A percentile compares a stretch with the other conserved stretches of the same genome.
These are phyloP conservation scores for Mustela lutreola DNA, from an alignment of 2,113 vertebrate species.

Conservation along the genomic window DNA sequence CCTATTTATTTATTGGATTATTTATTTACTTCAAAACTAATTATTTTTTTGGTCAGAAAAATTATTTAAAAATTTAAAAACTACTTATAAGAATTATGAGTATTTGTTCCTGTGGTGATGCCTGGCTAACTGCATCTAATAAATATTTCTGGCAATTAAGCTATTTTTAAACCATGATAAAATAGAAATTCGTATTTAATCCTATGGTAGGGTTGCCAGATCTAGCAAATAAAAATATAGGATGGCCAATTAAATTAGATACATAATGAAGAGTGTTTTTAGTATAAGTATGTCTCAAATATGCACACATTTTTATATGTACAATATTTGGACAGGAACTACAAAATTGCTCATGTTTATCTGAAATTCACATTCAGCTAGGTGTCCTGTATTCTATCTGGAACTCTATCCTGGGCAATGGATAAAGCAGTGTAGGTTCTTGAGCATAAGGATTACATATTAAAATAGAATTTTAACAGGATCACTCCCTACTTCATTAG, in stretches of 20 bases:
- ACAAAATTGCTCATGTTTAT: background rate
- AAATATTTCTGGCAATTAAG: background rate
- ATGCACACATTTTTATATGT: background rate
- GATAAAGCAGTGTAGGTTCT: background rate
- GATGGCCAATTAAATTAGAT: background rate
- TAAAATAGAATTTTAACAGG: background rate
- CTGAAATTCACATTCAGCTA: background rate
- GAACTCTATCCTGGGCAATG: background rate
- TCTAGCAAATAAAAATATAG: constrained; percentile 34
- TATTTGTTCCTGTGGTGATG: background rate
- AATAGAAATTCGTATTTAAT: constrained; percentile 27
- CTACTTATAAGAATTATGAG: background rate
- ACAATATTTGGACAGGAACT: background rate
- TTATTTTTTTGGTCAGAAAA: background rate
- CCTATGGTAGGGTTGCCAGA: background rate
- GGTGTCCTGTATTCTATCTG: background rate
- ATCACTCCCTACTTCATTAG: background rate
- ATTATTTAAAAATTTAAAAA: background rate
- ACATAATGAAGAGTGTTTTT: background rate
- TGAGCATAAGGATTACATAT: background rate
- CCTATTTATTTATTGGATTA: background rate
- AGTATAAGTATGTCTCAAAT: background rate
- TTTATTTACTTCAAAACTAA: background rate
- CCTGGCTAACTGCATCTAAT: background rate
- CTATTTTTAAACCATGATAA: background rate